Conservation (phyloP, 2,888 invertebrate genomes). For the Tetanocera ferruginea region DNA sequence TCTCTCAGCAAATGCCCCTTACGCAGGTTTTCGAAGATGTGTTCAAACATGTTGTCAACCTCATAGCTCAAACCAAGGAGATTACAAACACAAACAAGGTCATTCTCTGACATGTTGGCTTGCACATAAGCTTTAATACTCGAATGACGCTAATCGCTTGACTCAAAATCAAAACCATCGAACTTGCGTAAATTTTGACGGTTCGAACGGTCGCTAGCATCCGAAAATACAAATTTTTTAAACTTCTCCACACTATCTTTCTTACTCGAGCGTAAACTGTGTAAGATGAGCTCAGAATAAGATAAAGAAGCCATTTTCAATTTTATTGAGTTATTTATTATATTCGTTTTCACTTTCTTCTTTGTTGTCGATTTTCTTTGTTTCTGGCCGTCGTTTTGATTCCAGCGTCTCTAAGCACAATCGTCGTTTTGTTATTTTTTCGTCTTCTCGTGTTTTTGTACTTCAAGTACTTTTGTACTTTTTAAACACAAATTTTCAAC, state of each 20-base stretch:
- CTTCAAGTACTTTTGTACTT: too few relatives aligned
- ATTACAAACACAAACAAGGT: constrained; percentile 32
- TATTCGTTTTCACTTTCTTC: too few relatives aligned
- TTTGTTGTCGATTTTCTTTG: too few relatives aligned
- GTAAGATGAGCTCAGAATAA: too few relatives aligned
- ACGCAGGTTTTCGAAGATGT: constrained; percentile 37
- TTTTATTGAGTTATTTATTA: too few relatives aligned
- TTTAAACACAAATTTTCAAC: too few relatives aligned
- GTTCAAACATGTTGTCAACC: constrained; percentile 15
- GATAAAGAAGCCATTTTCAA: too few relatives aligned
- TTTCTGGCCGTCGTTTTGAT: too few relatives aligned
- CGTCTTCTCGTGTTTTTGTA: too few relatives aligned
- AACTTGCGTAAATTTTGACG: constrained; percentile 33
- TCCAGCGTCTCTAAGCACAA: too few relatives aligned
- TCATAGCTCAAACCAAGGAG: constrained; percentile 22
- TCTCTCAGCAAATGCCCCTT: constrained; percentile 21
- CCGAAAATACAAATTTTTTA: constrained; percentile 35
- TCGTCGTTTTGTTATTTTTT: too few relatives aligned
- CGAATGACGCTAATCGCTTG: neutral
- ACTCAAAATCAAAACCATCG: constrained; percentile 35
- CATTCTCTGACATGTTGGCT: constrained; percentile 11
- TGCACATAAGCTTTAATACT: constrained; percentile 20
- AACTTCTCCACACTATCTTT: neutral
- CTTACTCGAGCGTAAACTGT: neutral
- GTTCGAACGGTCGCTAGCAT: constrained; percentile 36